These are phyloP conservation scores for Drosophila ezoana DNA, from an alignment of 2,888 invertebrate genomes.

Conservation along the genomic window DNA sequence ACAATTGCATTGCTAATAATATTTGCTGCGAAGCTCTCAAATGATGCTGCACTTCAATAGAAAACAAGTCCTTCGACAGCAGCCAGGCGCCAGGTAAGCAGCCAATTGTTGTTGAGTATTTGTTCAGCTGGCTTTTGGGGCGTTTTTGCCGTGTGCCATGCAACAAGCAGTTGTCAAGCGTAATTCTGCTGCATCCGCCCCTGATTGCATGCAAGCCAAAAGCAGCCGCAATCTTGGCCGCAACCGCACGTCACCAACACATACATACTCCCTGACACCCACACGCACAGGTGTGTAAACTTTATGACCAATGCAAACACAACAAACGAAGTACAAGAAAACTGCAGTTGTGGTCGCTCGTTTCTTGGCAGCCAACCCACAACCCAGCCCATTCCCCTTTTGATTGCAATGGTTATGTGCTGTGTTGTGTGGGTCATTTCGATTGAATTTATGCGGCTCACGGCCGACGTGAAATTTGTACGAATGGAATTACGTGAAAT, in stretches of 20 bases:
- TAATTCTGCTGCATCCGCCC: background rate
- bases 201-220: constrained; percentile 25
- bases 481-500: constrained; percentile 64
- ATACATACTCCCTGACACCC: constrained; percentile 16
- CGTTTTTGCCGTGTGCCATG: constrained; percentile 4
- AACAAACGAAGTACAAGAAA: constrained; percentile 46
- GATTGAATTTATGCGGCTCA: constrained; percentile 65
- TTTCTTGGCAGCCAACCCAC: constrained; percentile 56
- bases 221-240: constrained; percentile 41
- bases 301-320: constrained; percentile 56
- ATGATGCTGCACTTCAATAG: constrained; percentile 46
- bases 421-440: constrained; percentile 63
- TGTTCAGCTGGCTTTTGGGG: constrained; percentile 20
- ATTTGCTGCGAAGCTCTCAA: constrained; percentile 34
- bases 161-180: constrained; percentile 47
- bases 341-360: constrained; percentile 45
- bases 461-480: constrained; percentile 50
- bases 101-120: constrained; percentile 15
- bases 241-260: constrained; percentile 70
- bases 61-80: constrained; percentile 29
- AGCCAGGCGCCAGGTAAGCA: constrained; percentile 12
- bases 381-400: background rate
- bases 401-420: constrained; percentile 10
- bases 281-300: constrained; percentile 21
- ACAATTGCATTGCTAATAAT: constrained; percentile 50